Evolutionary conservation across 1,140 invertebrate species (phyloP).

Genomic region (Drosophila sp.): DNA sequence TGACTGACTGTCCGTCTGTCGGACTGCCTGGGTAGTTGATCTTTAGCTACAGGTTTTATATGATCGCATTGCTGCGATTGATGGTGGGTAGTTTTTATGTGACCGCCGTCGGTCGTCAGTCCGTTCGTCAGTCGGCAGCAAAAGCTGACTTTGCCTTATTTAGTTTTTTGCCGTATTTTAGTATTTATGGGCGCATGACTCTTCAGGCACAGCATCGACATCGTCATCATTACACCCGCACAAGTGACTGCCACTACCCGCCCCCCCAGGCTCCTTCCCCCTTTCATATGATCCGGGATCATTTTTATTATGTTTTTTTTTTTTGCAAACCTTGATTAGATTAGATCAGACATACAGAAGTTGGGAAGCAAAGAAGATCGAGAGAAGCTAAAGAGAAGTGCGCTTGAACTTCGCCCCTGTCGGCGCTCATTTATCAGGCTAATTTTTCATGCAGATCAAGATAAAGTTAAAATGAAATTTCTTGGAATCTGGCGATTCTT

Average conservation of each 20-base stretch:
- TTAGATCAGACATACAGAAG: slow-evolving; percentile 17
- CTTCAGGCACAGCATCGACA: slow-evolving; percentile 15
- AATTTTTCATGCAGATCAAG: slow-evolving; percentile 25
- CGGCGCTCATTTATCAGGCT: slow-evolving; percentile 51
- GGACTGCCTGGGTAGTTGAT: slow-evolving; percentile 35
- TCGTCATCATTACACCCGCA: slow-evolving; percentile 69
- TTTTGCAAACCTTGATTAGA: slow-evolving; percentile 23
- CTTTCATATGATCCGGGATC: neutral
- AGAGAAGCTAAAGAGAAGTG: slow-evolving; percentile 4
- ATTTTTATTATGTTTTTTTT: no score
- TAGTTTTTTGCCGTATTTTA: slow-evolving; percentile 50
- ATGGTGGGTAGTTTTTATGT: slow-evolving; percentile 79
- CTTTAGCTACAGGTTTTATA: slow-evolving; percentile 71
- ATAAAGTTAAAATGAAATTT: slow-evolving; percentile 26
- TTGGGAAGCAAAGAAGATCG: slow-evolving; percentile 23
- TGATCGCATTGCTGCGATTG: slow-evolving; percentile 64
- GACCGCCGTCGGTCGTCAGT: slow-evolving; percentile 39
- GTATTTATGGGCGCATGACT: slow-evolving; percentile 61
- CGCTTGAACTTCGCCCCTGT: slow-evolving; percentile 33
- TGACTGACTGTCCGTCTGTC: slow-evolving; percentile 16
- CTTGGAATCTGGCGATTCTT: slow-evolving; percentile 20
- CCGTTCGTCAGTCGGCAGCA: slow-evolving; percentile 42
- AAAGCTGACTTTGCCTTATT: slow-evolving; percentile 75
- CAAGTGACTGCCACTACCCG: slow-evolving; percentile 32
- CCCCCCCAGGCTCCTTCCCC: neutral